phyloP scores from a whole-genome alignment of 2,888 invertebrate genomes.

The Pristionchus exspectatus region DNA sequence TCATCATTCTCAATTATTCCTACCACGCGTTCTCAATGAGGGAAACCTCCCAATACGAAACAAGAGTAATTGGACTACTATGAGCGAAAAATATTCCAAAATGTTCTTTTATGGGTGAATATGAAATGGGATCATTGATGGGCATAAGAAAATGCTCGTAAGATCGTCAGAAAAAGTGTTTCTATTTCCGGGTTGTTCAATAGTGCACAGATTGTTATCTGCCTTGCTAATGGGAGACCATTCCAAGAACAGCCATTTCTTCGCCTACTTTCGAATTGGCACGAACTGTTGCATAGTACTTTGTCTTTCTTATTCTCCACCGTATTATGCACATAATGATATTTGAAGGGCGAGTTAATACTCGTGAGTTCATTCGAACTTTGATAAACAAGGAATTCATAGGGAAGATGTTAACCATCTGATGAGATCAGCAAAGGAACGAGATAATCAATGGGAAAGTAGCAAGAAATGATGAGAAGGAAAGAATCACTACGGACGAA shows the following conservation, averaged over 20 bases:
- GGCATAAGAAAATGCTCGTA: background rate
- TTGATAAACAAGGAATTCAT: constrained; percentile 5
- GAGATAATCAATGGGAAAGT: constrained; percentile 22
- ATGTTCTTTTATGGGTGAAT: constrained; percentile 10
- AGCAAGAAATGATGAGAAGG: constrained; percentile 40
- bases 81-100: background rate
- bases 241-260: background rate
- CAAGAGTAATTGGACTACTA: constrained; percentile 26
- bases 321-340: background rate
- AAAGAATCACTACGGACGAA: constrained; percentile 25
- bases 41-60: constrained; percentile 25
- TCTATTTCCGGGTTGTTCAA: background rate
- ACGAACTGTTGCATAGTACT: background rate
- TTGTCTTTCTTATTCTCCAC: background rate
- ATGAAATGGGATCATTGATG: background rate
- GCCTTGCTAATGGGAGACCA: background rate
- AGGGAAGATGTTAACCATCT: background rate
- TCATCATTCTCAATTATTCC: constrained; percentile 38
- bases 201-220: background rate
- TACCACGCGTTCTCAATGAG: constrained; percentile 16
- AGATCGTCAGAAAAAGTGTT: background rate
- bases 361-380: constrained; percentile 47
- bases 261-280: background rate
- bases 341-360: constrained; percentile 12
- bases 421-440: background rate